Base-by-base conservation (phyloP, 2,113 vertebrate species). In the Ptilorrhoa leucosticta region DNA sequence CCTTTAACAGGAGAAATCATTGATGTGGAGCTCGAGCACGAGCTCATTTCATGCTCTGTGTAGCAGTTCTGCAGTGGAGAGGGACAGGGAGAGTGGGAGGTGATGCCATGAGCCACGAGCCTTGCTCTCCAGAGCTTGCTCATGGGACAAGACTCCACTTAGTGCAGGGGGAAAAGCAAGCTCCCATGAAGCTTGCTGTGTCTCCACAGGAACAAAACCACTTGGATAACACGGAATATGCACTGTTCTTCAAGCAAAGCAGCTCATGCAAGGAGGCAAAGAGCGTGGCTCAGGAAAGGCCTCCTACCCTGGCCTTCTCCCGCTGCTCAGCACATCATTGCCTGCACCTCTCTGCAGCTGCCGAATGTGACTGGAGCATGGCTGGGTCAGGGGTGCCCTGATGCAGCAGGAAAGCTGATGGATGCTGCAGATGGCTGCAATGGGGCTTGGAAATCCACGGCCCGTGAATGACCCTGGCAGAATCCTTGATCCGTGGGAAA, bases 11-110 rank as follows among this genome's bases (percentile, higher is more conserved):
- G 79, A 93, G 71, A 68, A 95, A 66, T 31, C 0, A 2, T 71
- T 48, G 73, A 89, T 80, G 73, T 90, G 77, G 53, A 91, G 33
- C 72, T 81, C 0, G 0, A 92, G 71, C 83, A 58, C 9, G 48
- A 87, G 89, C 89, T 93, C 61, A 35, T 91, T 94, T 95, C 84
- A 73, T 70, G 84, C 89, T 96, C 64, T 0, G 1, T 60, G 79
- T 53, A 93, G 92, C 95, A 95, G 86, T 61, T 95, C 83, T 9
- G 2, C 72, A 81, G 80, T 2, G 0, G 47, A 89, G 56, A 2
- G 44, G 37, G 16, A 58, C 3, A 1, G 54, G 47, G 33, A 81
- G 42, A n/a, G 77, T 77, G 64, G 31, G 50, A 81, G 21, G 13
- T 11, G 35, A 17, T 31, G 56, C 58, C 4, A 10, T 21, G 17